Percentiles rank a stretch among this genome's conserved stretches.
phyloP scores from a whole-genome alignment of 2,888 invertebrate species.

The Torymus texanus region DNA sequence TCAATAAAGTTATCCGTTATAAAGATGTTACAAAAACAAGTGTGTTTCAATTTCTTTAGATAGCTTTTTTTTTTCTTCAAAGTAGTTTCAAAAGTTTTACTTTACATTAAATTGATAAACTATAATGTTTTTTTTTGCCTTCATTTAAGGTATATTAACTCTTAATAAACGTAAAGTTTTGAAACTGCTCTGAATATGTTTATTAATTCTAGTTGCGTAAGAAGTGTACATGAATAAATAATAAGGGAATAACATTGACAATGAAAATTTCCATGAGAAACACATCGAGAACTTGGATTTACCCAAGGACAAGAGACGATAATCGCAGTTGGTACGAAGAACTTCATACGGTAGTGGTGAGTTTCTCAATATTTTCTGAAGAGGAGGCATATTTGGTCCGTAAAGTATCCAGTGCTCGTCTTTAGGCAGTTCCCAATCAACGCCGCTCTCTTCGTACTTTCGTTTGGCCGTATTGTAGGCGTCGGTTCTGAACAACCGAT shows the following conservation, averaged over 20 bases:
- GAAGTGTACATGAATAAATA: too few relatives aligned
- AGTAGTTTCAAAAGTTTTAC: neutral
- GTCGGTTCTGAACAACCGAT: constrained; percentile 79
- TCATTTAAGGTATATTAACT: too few relatives aligned
- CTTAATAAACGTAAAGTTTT: too few relatives aligned
- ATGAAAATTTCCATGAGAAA: too few relatives aligned
- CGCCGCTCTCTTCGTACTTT: constrained; percentile 53
- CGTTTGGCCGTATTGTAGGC: constrained; percentile 79
- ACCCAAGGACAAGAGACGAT: constrained; percentile 78
- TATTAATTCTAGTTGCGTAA: too few relatives aligned
- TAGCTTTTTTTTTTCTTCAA: neutral
- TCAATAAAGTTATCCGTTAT: neutral
- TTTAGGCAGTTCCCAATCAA: constrained; percentile 73
- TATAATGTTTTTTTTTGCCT: too few relatives aligned
- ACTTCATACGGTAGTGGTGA: constrained; percentile 80
- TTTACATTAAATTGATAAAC: too few relatives aligned
- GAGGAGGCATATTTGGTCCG: constrained; percentile 77
- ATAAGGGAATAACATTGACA: too few relatives aligned
- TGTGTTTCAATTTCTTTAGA: neutral
- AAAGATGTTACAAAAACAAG: constrained; percentile 1
- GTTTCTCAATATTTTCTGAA: constrained; percentile 78
- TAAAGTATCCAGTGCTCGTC: constrained; percentile 78
- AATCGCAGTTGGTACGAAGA: constrained; percentile 79
- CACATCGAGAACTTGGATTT: neutral
- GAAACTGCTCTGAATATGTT: too few relatives aligned